Conservation (phyloP, 2,888 invertebrate species). For the Melanchra persicariae region DNA sequence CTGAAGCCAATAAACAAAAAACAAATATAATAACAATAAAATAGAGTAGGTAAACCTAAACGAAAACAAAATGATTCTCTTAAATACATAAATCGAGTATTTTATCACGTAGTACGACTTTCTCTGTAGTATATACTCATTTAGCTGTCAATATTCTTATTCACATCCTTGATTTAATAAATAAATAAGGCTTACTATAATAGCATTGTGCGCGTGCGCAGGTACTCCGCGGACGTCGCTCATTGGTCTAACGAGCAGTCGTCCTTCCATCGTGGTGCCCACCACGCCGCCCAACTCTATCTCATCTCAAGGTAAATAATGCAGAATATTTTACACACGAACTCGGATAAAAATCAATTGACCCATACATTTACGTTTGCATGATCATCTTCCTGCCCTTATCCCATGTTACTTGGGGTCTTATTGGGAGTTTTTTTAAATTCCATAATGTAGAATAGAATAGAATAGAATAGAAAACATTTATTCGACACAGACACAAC, state of each 20-base stretch:
- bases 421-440: no score
- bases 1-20: not conserved
- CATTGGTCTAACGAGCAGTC: conserved; percentile 94
- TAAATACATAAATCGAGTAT: no score
- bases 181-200: not conserved
- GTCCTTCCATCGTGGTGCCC: conserved; percentile 92
- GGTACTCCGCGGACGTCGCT: conserved; percentile 95
- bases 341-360: no score
- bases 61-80: no score
- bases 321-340: no score
- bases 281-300: conserved; percentile 92
- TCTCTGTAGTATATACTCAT: not conserved
- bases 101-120: not conserved
- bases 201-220: conserved; percentile 71
- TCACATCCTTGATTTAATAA: not conserved
- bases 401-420: no score
- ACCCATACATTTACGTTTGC: no score
- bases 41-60: not conserved
- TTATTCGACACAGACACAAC: no score
- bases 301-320: conserved; percentile 81
- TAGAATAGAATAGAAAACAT: no score
- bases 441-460: no score
- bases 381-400: no score
- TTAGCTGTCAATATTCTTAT: not conserved
- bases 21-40: not conserved